Base-by-base conservation (phyloP, 2,888 invertebrate genomes). In the Melinaea marsaeus region DNA sequence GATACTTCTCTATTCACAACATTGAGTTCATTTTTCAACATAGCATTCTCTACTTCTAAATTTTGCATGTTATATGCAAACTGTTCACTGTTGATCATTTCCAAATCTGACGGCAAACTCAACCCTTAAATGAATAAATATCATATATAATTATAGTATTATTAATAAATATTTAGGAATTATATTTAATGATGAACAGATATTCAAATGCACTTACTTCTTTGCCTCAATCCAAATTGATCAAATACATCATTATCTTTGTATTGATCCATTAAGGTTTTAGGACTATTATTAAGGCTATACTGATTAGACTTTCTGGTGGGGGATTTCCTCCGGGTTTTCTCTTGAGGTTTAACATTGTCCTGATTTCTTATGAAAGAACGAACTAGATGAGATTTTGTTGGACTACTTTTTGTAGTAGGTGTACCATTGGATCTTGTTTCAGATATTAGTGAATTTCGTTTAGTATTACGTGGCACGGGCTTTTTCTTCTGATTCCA, bases 1-100 rank as follows among this genome's bases (percentile, higher is more conserved):
- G 81, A 71, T 1, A 88, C 75, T 75, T 90, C 90, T 68, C 77
- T 77, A 63, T 88, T 87, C 74, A 87, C 77, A 0, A 88, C 85
- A 74, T 85, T 86, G 3, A 89, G 79, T 76, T 90, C 90, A 76
- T 88, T 90, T 75, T 85, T 89, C 67, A 90, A 73, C 87, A 90
- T 87, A 3, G 83, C 81, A 78, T 90, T 90, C 73, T 90, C 90
- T 11, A 89, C 79, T 74, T 87, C 87, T 64, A 88, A 78, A 72
- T 87, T 86, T 76, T 89, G 84, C 77, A 87, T 71, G 62, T 76
- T 84, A 60, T 80, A 79, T 34, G 78, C 73, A 64, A 79, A 74
- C 33, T 75, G 77, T 47, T 80, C 77, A 59, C 64, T 72, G 42
- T 70, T 77, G 35, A 81, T 54, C 34, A 79, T 48, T 69, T 85